Percentiles rank a stretch among this genome's conserved stretches.
phyloP scores from a whole-genome alignment of 2,113 vertebrate species.

The Microtus oregoni region DNA sequence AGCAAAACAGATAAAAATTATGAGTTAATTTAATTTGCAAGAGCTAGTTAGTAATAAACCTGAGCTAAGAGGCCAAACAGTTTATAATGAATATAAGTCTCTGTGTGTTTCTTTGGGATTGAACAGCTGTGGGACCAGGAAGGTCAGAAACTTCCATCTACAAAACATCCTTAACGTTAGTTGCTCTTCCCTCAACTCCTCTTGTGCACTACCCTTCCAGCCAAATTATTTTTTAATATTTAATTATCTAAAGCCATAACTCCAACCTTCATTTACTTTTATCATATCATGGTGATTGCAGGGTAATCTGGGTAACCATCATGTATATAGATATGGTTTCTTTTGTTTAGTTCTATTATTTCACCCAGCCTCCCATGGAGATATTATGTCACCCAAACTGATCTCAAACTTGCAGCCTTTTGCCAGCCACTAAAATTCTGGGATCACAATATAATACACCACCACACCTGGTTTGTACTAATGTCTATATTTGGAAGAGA shows the following conservation, averaged over 20 bases:
- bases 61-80: no score
- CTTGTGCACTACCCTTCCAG: background rate
- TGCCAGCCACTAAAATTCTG: background rate
- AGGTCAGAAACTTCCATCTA: no score
- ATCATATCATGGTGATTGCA: background rate
- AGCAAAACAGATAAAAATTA: no score
- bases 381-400: background rate
- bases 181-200: background rate
- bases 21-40: no score
- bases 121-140: no score
- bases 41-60: no score
- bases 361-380: background rate
- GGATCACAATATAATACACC: background rate
- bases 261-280: background rate
- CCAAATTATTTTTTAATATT: background rate
- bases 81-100: no score
- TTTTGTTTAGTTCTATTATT: background rate
- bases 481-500: background rate
- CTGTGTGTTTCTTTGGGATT: no score
- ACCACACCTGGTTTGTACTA: background rate
- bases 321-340: background rate
- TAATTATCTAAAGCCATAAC: background rate
- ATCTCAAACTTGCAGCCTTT: background rate
- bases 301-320: background rate
- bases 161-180: background rate